These are phyloP conservation scores for Papilio polyxenes DNA, from an alignment of 1,140 invertebrate genomes.

Conservation along the genomic window DNA sequence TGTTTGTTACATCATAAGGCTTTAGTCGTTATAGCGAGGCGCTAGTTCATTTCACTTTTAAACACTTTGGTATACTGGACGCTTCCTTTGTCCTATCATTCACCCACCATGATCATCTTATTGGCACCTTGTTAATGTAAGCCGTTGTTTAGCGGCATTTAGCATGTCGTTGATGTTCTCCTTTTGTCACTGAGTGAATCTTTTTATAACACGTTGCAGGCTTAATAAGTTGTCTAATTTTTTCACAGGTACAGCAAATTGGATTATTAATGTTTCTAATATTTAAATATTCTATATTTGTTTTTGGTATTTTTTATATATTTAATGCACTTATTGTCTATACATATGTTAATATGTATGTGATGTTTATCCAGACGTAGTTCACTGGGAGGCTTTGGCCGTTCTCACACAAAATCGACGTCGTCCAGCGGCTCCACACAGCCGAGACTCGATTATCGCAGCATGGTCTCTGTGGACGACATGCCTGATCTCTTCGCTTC, in stretches of 20 bases:
- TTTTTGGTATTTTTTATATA: slow-evolving; percentile 3
- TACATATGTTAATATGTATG: neutral
- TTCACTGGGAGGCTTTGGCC: slow-evolving; percentile 89
- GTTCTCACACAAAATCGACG: slow-evolving; percentile 82
- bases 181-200: slow-evolving; percentile 28
- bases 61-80: slow-evolving; percentile 6
- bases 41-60: slow-evolving; percentile 24
- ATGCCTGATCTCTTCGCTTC: slow-evolving; percentile 96
- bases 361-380: slow-evolving; percentile 83
- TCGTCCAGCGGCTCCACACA: slow-evolving; percentile 81
- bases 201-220: slow-evolving; percentile 25
- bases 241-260: slow-evolving; percentile 32
- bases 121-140: slow-evolving; percentile 30
- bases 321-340: neutral
- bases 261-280: slow-evolving; percentile 15
- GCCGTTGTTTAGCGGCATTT: slow-evolving; percentile 3
- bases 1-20: neutral
- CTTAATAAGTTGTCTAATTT: slow-evolving; percentile 6
- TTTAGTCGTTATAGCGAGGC: slow-evolving; percentile 22
- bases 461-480: slow-evolving; percentile 96
- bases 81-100: slow-evolving; percentile 5
- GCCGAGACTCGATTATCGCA: slow-evolving; percentile 92
- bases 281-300: neutral
- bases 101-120: slow-evolving; percentile 33
- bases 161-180: slow-evolving; percentile 28